Percentiles rank a stretch among this genome's conserved stretches.
These are phyloP conservation scores for Clanis bilineata DNA, from an alignment of 2,888 invertebrate species.

Conservation along the genomic window DNA sequence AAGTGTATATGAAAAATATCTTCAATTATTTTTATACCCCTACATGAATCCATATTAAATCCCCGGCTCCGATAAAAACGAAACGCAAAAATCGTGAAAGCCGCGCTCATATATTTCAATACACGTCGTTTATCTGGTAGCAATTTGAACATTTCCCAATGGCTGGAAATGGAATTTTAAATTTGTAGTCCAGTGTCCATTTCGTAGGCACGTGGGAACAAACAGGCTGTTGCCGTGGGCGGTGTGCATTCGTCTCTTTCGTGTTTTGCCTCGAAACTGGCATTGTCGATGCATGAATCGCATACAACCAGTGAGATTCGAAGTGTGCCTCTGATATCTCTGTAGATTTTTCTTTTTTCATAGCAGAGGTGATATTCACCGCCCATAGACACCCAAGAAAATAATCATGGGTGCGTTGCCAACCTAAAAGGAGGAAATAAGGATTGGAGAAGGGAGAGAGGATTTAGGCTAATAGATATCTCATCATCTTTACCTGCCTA, in stretches of 20 bases:
- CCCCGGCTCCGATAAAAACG: neutral
- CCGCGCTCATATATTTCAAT: neutral
- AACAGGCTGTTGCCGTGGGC: conserved; percentile 37
- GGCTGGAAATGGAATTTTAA: conserved; percentile 72
- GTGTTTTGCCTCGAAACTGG: conserved; percentile 18
- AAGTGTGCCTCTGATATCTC: no score
- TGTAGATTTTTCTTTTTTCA: no score
- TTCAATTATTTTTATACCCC: no score
- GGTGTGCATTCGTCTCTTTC: conserved; percentile 39
- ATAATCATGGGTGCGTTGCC: no score
- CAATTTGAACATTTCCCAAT: conserved; percentile 59
- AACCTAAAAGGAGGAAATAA: no score
- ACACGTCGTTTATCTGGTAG: conserved; percentile 38
- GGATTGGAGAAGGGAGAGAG: no score
- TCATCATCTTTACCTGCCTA: no score
- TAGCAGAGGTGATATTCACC: no score
- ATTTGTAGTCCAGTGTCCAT: conserved; percentile 49
- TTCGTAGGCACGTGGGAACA: conserved; percentile 47
- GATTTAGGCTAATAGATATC: no score
- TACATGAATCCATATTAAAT: neutral
- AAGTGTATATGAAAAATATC: no score
- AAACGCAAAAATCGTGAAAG: conserved; percentile 5
- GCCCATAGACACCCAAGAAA: no score
- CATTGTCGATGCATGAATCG: neutral
- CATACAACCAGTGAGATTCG: no score